Evolutionary conservation across 2,113 vertebrate species (phyloP).

Genomic region (Malurus cyaneus): DNA sequence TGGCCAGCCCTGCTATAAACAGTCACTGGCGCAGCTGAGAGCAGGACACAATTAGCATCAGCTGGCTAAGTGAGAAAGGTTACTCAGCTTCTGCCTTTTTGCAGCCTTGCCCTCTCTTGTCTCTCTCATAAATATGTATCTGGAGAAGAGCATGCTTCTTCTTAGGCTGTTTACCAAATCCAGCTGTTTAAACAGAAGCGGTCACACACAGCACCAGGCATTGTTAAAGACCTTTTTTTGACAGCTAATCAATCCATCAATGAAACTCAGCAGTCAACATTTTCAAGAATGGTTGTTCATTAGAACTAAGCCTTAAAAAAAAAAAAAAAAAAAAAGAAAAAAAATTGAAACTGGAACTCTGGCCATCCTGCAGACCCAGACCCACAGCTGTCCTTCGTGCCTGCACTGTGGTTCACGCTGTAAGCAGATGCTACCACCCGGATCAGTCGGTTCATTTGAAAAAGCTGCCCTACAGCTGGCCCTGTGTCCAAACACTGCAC

Average conservation of each 20-base stretch:
- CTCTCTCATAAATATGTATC: slow-evolving; percentile 38
- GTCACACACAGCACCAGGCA: background rate
- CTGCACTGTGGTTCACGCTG: background rate
- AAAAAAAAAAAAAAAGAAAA: no score
- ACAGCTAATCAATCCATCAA: background rate
- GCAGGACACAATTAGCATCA: slow-evolving; percentile 30
- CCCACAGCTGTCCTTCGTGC: fast-evolving
- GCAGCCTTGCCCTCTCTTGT: background rate
- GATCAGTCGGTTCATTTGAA: background rate
- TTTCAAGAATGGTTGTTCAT: background rate
- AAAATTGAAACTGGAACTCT: background rate
- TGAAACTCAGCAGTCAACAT: background rate
- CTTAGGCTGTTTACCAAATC: slow-evolving; percentile 17
- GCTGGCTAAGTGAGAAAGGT: slow-evolving; percentile 47
- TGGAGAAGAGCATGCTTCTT: background rate
- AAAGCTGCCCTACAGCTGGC: background rate
- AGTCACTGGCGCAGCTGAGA: background rate
- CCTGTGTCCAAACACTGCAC: background rate
- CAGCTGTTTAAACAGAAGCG: slow-evolving; percentile 57
- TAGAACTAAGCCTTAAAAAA: background rate
- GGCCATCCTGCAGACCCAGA: fast-evolving
- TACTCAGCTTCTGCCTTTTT: slow-evolving; percentile 44
- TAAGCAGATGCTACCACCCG: background rate
- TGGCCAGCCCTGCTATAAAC: background rate
- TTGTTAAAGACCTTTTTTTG: background rate